Base-by-base conservation (phyloP, 2,797 vertebrate genomes). In the Melanotaenia maccullochi region DNA sequence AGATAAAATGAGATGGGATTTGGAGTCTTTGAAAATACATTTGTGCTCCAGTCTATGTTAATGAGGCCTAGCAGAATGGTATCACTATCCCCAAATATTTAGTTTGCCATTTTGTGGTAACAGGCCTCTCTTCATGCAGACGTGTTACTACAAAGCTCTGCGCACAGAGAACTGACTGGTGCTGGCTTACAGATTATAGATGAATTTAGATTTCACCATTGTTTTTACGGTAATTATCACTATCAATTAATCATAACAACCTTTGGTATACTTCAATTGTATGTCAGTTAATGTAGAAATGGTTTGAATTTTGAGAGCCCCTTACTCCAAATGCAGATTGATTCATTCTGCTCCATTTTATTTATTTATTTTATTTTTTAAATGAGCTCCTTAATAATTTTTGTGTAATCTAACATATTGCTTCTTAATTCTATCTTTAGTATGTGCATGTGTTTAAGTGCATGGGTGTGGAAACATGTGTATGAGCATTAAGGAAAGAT, bases 41-140 rank as follows among this genome's bases (percentile, higher is more conserved):
- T 89, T 89, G 83, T 77, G 86, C 88, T 87, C 90, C 87, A 89
- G 80, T 87, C 80, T 89, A 86, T 88, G 88, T 84, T 91, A 90
- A 91, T 90, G 87, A 91, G 85, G 84, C 86, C 86, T 78, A 77
- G 82, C 82, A 81, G 83, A 83, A 84, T 90, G 88, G 93, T 88
- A 89, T 90, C 90, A 87, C 84, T 75, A 75, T 90, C 75, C 87
- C 86, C 85, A 85, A 90, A 90, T 89, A 90, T 93, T 88, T 89
- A 88, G 85, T 85, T 87, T 88, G 87, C 88, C 85, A 81, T 87
- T 83, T 84, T 90, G 85, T 77, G 87, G 86, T 89, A 84, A 83
- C 75, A 70, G 76, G 75, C 68, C 82, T 75, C 78, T 77, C 58
- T 78, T 55, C 13, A 24, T 78, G 71, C 70, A 65, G 76, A 73